Percentiles rank a stretch among this genome's conserved stretches.
phyloP scores from a whole-genome alignment of 2,888 invertebrate species.

The Protonemura montana region DNA sequence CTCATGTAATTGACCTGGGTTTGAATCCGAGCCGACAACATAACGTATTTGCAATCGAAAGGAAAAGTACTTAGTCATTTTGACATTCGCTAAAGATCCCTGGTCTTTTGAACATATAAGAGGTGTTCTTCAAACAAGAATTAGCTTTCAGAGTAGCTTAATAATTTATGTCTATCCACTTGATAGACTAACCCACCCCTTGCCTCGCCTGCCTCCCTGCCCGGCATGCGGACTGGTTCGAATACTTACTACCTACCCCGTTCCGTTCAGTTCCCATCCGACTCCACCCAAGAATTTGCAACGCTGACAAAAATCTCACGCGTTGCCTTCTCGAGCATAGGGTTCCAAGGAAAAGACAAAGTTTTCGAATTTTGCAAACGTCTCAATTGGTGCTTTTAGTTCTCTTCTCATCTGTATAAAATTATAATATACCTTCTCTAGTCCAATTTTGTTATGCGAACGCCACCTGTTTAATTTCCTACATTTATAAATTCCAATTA shows the following conservation, averaged over 20 bases:
- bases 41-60: slow-evolving; percentile 31
- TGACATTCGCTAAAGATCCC: slow-evolving; percentile 28
- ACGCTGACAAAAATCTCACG: slow-evolving; percentile 28
- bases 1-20: slow-evolving; percentile 38
- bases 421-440: slow-evolving; percentile 37
- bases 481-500: slow-evolving; percentile 41
- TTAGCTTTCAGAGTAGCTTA: slow-evolving; percentile 37
- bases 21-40: slow-evolving; percentile 24
- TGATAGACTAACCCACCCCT: slow-evolving; percentile 17
- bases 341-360: slow-evolving; percentile 7
- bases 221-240: not conserved
- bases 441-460: slow-evolving; percentile 16
- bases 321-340: not conserved
- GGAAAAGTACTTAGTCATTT: slow-evolving; percentile 32
- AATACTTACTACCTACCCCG: not conserved
- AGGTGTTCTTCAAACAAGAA: slow-evolving; percentile 35
- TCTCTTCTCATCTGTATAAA: slow-evolving; percentile 35
- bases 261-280: not conserved
- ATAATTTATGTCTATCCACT: slow-evolving; percentile 40
- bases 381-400: slow-evolving; percentile 32
- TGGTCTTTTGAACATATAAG: slow-evolving; percentile 33
- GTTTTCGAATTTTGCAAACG: not conserved
- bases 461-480: slow-evolving; percentile 44
- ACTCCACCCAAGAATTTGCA: not conserved
- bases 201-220: not conserved